Conservation (phyloP, 1,140 invertebrate genomes). For the Sarcophaga bullata region DNA sequence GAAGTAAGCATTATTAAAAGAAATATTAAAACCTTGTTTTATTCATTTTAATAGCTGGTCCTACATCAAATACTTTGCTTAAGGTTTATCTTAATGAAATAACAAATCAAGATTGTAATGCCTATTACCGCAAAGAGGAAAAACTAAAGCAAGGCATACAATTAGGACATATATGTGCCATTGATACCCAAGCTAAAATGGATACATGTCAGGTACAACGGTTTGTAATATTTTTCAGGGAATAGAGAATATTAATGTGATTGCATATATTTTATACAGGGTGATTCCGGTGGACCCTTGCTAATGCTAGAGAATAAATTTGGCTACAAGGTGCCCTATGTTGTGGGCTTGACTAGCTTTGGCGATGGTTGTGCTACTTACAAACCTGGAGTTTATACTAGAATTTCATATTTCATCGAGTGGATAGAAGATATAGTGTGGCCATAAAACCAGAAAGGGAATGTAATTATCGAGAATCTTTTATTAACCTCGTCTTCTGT, state of each 20-base stretch:
- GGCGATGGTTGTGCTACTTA: constrained; percentile 81
- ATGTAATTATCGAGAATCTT: no score
- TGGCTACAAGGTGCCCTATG: constrained; percentile 72
- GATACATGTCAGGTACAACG: constrained; percentile 80
- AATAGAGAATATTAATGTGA: no score
- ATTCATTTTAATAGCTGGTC: no score
- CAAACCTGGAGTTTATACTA: constrained; percentile 77
- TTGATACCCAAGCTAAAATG: constrained; percentile 74
- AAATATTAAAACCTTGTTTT: constrained; percentile 7
- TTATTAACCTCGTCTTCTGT: no score
- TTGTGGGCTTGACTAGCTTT: constrained; percentile 79
- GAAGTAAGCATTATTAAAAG: neutral
- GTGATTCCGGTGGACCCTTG: constrained; percentile 77
- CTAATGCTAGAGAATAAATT: constrained; percentile 71
- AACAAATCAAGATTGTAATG: constrained; percentile 46
- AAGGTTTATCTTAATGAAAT: constrained; percentile 47
- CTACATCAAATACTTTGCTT: constrained; percentile 47
- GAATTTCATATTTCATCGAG: constrained; percentile 69
- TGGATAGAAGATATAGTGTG: constrained; percentile 71
- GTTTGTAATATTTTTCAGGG: neutral
- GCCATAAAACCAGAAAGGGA: constrained; percentile 51
- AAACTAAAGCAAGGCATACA: constrained; percentile 46
- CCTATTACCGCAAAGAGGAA: constrained; percentile 41
- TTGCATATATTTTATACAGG: constrained; percentile 44
- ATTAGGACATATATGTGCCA: constrained; percentile 74